phyloP scores from a whole-genome alignment of 2,113 vertebrate genomes.

The Seriola dumerili region DNA sequence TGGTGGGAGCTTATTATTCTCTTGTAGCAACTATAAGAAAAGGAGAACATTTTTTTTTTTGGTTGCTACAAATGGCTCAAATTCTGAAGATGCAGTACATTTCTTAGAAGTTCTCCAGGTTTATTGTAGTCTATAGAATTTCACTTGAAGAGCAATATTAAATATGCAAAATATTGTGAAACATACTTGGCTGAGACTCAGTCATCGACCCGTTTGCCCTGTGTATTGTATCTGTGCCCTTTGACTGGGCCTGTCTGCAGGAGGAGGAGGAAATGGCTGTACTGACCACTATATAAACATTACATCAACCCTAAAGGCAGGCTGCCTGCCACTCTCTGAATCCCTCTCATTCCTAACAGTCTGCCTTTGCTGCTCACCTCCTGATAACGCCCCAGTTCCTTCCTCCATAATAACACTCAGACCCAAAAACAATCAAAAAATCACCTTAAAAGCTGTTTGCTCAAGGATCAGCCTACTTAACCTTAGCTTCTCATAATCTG shows the following conservation, averaged over 20 bases:
- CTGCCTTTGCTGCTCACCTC: slow-evolving; percentile 43
- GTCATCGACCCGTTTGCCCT: slow-evolving; percentile 31
- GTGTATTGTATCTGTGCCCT: slow-evolving; percentile 54
- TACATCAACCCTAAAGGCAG: slow-evolving; percentile 76
- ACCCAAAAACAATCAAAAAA: slow-evolving; percentile 67
- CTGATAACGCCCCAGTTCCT: slow-evolving; percentile 78
- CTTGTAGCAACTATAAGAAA: neutral
- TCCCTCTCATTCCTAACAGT: slow-evolving; percentile 53
- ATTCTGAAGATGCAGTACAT: neutral
- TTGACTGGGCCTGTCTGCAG: slow-evolving; percentile 55
- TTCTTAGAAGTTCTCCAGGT: neutral
- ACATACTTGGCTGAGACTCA: slow-evolving; percentile 33
- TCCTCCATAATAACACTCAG: slow-evolving; percentile 74
- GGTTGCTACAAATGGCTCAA: neutral
- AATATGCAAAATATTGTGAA: neutral
- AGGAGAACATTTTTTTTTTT: neutral
- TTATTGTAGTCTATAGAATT: neutral
- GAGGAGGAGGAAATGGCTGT: slow-evolving; percentile 77
- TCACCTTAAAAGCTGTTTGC: slow-evolving; percentile 63
- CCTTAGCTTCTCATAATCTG: slow-evolving; percentile 49
- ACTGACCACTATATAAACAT: slow-evolving; percentile 77
- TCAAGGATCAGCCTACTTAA: slow-evolving; percentile 49
- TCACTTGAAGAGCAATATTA: slow-evolving; percentile 4
- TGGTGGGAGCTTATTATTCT: neutral
- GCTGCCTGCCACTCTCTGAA: slow-evolving; percentile 52